Conservation (phyloP, 2,888 invertebrate species). For the Camponotus fellah region DNA sequence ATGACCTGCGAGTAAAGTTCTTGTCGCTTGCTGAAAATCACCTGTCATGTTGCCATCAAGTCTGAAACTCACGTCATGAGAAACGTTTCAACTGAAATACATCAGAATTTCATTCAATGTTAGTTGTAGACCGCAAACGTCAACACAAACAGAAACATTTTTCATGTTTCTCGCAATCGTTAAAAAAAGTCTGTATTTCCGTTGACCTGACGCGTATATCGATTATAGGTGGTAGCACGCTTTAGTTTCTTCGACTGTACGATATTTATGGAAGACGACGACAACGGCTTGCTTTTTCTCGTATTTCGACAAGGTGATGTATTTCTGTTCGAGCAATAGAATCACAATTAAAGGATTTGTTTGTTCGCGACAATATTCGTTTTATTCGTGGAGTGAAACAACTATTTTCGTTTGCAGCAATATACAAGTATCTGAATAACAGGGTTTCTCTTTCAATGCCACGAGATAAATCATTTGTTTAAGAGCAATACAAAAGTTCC, state of each 20-base stretch:
- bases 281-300: constrained; percentile 49
- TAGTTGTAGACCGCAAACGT: not conserved
- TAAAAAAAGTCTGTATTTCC: constrained; percentile 7
- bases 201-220: constrained; percentile 53
- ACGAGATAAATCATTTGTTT: constrained; percentile 6
- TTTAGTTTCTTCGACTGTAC: constrained; percentile 14
- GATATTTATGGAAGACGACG: constrained; percentile 58
- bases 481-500: not conserved
- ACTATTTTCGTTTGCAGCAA: not conserved
- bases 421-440: constrained; percentile 13
- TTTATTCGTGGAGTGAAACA: not conserved
- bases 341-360: not conserved
- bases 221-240: constrained; percentile 45
- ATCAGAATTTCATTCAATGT: constrained; percentile 36
- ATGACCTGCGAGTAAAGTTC: not conserved
- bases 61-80: not conserved
- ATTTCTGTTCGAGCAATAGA: constrained; percentile 1
- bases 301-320: constrained; percentile 4
- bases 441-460: constrained; percentile 6
- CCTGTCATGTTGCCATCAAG: not conserved
- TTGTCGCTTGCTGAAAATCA: not conserved
- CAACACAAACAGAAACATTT: constrained; percentile 50
- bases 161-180: constrained; percentile 10
- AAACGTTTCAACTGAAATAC: constrained; percentile 21
- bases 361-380: not conserved